Evolutionary conservation across 2,113 vertebrate species (phyloP).

Genomic region (Corynorhinus townsendii): DNA sequence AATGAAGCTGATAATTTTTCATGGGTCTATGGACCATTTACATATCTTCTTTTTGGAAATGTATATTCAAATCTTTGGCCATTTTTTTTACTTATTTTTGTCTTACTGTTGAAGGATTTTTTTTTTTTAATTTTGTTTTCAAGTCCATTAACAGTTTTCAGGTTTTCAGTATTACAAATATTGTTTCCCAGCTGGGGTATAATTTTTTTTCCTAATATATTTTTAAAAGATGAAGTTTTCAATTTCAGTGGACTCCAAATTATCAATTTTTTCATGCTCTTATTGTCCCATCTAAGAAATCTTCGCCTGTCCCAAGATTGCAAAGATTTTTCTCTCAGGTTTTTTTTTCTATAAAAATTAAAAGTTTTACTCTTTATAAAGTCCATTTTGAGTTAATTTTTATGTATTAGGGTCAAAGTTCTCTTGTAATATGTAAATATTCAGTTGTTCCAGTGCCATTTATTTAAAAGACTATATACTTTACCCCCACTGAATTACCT

Average conservation of each 20-base stretch:
- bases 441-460: background rate
- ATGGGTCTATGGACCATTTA: background rate
- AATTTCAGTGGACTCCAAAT: background rate
- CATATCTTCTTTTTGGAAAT: background rate
- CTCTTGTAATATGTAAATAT: background rate
- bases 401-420: background rate
- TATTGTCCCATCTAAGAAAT: background rate
- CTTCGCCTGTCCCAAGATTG: background rate
- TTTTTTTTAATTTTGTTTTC: background rate
- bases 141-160: slow-evolving; percentile 2
- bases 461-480: background rate
- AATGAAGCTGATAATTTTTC: background rate
- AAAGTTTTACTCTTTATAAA: background rate
- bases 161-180: slow-evolving; percentile 23
- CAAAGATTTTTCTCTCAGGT: background rate
- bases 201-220: background rate
- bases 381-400: background rate
- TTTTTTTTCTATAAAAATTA: background rate
- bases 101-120: background rate
- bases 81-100: background rate
- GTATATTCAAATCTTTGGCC: background rate
- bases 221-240: slow-evolving; percentile 14
- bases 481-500: background rate
- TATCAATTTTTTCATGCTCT: background rate
- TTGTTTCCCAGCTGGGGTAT: background rate